A percentile compares a stretch with the other conserved stretches of the same genome.
Conservation (phyloP, 92 coral and sea anemone species). For the Siderastrea radians region DNA sequence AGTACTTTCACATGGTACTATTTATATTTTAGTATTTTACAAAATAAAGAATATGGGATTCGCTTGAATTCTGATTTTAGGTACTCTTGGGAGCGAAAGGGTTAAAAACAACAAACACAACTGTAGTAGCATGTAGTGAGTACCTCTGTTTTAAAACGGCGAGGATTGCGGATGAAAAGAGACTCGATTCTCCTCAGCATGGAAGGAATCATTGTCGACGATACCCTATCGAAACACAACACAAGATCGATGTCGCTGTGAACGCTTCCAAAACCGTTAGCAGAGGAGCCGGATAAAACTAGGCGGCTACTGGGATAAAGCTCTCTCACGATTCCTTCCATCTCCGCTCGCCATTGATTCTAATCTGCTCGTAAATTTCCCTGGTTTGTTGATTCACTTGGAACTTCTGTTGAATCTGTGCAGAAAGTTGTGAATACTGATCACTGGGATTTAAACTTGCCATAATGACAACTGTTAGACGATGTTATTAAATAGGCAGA, state of each 20-base stretch:
- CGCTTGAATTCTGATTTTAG: no score
- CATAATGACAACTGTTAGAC: background rate
- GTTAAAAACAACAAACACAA: no score
- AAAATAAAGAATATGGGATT: no score
- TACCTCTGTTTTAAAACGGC: conserved; percentile 70
- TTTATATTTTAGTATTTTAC: no score
- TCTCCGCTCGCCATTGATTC: conserved; percentile 57
- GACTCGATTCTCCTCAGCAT: conserved; percentile 46
- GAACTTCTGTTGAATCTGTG: conserved; percentile 51
- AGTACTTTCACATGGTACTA: no score
- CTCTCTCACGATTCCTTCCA: conserved; percentile 31
- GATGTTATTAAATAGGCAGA: background rate
- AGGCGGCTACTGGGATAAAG: conserved; percentile 50
- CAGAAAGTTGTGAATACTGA: conserved; percentile 19
- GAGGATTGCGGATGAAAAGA: conserved; percentile 48
- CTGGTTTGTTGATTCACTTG: conserved; percentile 32
- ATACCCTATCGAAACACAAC: conserved; percentile 26
- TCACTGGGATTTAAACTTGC: conserved; percentile 16
- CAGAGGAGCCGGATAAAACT: conserved; percentile 60
- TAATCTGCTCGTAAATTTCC: conserved; percentile 49
- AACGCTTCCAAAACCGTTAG: conserved; percentile 56
- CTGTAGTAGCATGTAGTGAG: no score
- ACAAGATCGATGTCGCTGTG: conserved; percentile 59
- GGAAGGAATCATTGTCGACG: background rate
- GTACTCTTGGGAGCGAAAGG: no score